Percentiles rank a stretch among this genome's conserved stretches.
Conservation (phyloP, 2,113 vertebrate genomes). For the Nycticryphes semicollaris region DNA sequence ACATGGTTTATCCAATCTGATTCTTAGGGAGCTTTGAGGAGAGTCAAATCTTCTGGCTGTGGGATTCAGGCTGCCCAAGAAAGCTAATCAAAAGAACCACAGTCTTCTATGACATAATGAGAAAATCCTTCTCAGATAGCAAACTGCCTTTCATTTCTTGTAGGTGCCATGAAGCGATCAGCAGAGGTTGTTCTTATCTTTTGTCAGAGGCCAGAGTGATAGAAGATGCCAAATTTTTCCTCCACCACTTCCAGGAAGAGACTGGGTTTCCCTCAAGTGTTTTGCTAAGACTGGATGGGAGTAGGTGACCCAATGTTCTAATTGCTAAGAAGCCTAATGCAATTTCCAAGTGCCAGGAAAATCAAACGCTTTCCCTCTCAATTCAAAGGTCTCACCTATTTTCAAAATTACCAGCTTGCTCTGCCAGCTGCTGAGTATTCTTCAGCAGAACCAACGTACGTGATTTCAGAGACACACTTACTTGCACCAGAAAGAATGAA, state of each 20-base stretch:
- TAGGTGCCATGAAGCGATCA: not conserved
- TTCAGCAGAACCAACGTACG: rapidly evolving
- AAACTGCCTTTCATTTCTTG: not conserved
- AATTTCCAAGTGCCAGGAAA: not conserved
- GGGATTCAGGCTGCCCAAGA: not conserved
- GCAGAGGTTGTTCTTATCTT: not conserved
- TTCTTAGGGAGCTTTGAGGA: not conserved
- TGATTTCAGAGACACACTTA: not conserved
- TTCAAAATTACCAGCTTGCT: not conserved
- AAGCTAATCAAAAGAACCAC: not conserved
- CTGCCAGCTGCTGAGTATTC: not conserved
- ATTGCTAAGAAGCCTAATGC: not conserved
- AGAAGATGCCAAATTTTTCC: not conserved
- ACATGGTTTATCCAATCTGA: not conserved
- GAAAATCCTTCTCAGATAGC: not conserved
- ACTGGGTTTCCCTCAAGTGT: not conserved
- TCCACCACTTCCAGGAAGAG: not conserved
- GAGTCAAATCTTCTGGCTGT: not conserved
- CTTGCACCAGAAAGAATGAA: not conserved
- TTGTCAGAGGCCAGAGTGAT: not conserved
- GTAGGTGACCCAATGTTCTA: not conserved
- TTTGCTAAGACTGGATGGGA: not conserved
- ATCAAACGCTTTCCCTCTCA: not conserved
- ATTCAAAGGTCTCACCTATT: not conserved
- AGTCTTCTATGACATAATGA: not conserved